These are phyloP conservation scores for Protomyctophum bolini DNA, from an alignment of 2,113 vertebrate genomes.

Conservation along the genomic window DNA sequence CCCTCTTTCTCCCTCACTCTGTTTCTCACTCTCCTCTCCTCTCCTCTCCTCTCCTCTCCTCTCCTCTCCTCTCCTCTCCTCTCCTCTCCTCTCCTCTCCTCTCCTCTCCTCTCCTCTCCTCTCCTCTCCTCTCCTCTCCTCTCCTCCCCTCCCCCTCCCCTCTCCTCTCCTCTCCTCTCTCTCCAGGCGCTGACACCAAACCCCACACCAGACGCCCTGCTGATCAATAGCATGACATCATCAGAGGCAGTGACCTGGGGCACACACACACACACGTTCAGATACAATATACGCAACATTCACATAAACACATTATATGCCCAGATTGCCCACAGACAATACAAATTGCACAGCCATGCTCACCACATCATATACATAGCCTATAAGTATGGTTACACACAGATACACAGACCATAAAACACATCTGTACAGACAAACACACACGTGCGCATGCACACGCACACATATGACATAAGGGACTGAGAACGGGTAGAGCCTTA, in stretches of 20 bases:
- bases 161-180: slow-evolving; percentile 16
- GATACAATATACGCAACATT: too few species aligned
- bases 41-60: not conserved
- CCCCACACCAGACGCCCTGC: slow-evolving; percentile 68
- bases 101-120: not conserved
- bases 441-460: too few species aligned
- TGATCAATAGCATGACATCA: slow-evolving; percentile 76
- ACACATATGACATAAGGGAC: too few species aligned
- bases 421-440: not conserved
- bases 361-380: slow-evolving; percentile 13
- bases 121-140: slow-evolving; percentile 19
- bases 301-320: too few species aligned
- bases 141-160: slow-evolving; percentile 9
- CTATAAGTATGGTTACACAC: not conserved
- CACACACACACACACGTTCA: slow-evolving; percentile 8
- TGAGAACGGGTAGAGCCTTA: too few species aligned
- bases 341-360: slow-evolving; percentile 15
- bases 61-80: slow-evolving; percentile 8
- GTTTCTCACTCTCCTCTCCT: not conserved
- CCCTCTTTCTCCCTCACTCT: not conserved
- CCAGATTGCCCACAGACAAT: slow-evolving; percentile 36
- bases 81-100: too few species aligned
- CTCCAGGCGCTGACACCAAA: slow-evolving; percentile 69
- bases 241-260: slow-evolving; percentile 64
- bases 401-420: not conserved